Percentiles rank a stretch among this genome's conserved stretches.
Conservation (phyloP, 2,888 invertebrate genomes). For the Orgyia antiqua region DNA sequence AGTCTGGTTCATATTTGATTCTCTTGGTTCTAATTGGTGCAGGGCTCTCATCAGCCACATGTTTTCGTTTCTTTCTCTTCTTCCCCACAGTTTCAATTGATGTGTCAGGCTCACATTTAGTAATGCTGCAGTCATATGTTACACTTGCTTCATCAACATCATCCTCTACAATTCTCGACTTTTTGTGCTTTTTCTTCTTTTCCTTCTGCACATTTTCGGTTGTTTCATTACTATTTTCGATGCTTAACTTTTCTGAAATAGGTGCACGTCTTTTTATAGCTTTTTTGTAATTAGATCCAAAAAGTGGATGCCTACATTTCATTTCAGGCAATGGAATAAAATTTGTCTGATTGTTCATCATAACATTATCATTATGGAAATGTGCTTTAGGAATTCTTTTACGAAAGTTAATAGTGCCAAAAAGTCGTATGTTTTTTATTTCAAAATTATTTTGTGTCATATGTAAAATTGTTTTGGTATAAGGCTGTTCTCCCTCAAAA, state of each 20-base stretch:
- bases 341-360: constrained; percentile 37
- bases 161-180: constrained; percentile 3
- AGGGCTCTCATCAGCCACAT: constrained; percentile 16
- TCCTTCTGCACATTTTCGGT: constrained; percentile 4
- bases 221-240: constrained; percentile 5
- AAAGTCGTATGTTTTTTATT: constrained; percentile 34
- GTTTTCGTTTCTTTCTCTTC: constrained; percentile 40
- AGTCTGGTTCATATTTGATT: constrained; percentile 37
- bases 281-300: constrained; percentile 54
- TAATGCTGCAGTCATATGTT: background rate
- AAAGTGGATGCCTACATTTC: constrained; percentile 60
- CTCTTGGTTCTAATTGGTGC: constrained; percentile 31
- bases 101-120: constrained; percentile 7
- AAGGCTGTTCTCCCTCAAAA: constrained; percentile 24
- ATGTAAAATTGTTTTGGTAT: constrained; percentile 30
- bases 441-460: constrained; percentile 22
- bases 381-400: constrained; percentile 55
- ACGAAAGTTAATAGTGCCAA: constrained; percentile 38
- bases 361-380: constrained; percentile 35
- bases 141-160: constrained; percentile 5
- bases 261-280: constrained; percentile 41
- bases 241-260: constrained; percentile 34
- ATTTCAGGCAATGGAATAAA: constrained; percentile 59
- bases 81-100: constrained; percentile 19
- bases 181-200: constrained; percentile 25